Percentiles rank a stretch among this genome's conserved stretches.
These are phyloP conservation scores for Archaeoteleia sp. DNA, from an alignment of 2,888 invertebrate genomes.

Conservation along the genomic window DNA sequence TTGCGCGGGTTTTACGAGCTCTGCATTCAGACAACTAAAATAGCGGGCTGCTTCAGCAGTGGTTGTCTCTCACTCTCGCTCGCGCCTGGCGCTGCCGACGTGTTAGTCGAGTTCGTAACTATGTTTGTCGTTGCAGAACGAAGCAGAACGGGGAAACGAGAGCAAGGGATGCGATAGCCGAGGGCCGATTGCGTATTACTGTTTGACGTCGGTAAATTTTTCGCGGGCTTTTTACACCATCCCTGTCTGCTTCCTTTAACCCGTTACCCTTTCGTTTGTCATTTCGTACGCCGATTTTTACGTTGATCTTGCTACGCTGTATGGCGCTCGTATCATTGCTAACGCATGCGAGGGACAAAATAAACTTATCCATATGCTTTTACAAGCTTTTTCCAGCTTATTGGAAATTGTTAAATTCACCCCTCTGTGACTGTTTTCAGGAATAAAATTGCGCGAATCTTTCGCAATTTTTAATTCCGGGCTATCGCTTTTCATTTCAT, in stretches of 20 bases:
- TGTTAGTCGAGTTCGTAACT: conserved; percentile 57
- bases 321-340: no score
- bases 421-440: no score
- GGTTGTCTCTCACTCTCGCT: conserved; percentile 28
- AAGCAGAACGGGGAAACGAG: conserved; percentile 55
- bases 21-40: conserved; percentile 52
- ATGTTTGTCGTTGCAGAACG: conserved; percentile 60
- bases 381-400: no score
- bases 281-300: conserved; percentile 37
- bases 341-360: no score
- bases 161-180: conserved; percentile 37
- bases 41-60: conserved; percentile 27
- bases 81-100: conserved; percentile 26
- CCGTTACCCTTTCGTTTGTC: conserved; percentile 52
- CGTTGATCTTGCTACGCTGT: conserved; percentile 16
- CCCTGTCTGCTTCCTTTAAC: conserved; percentile 37
- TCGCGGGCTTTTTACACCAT: conserved; percentile 52
- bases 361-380: no score
- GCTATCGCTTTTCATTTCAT: no score
- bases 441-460: no score
- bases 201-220: conserved; percentile 62
- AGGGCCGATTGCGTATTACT: conserved; percentile 60
- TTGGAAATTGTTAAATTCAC: no score
- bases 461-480: no score
- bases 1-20: conserved; percentile 52